These are phyloP conservation scores for Urocyon cinereoargenteus DNA, from an alignment of 2,797 vertebrate genomes.

Conservation along the genomic window DNA sequence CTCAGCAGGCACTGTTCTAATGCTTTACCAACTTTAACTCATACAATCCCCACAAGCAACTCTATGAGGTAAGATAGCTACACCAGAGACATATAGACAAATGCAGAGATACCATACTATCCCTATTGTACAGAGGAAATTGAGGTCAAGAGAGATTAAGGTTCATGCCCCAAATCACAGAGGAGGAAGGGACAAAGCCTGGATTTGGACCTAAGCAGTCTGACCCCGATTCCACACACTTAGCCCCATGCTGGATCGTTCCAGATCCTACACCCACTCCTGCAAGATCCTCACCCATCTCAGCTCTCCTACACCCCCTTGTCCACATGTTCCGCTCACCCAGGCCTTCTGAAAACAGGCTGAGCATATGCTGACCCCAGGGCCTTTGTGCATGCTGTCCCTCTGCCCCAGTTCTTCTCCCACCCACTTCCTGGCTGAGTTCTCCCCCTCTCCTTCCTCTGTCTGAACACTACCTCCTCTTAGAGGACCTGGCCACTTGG, in stretches of 20 bases:
- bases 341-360: not conserved
- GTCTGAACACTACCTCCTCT: not conserved
- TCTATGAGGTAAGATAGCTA: not conserved
- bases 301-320: not conserved
- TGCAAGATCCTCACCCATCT: not conserved
- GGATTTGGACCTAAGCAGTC: not conserved
- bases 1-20: not conserved
- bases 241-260: not conserved
- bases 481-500: not conserved
- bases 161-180: not conserved
- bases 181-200: not conserved
- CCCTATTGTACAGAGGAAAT: not conserved
- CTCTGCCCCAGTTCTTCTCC: not conserved
- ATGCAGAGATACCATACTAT: not conserved
- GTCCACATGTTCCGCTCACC: accelerated
- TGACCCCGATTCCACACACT: not conserved
- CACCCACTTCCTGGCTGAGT: too few relatives aligned
- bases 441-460: not conserved
- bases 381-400: not conserved
- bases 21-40: not conserved
- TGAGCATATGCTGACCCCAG: accelerated
- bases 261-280: not conserved
- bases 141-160: not conserved
- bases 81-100: not conserved
- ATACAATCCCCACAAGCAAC: not conserved